A percentile compares a stretch with the other conserved stretches of the same genome.
Evolutionary conservation across 2,113 vertebrate species (phyloP).

Genomic region (Entelurus aequoreus): DNA sequence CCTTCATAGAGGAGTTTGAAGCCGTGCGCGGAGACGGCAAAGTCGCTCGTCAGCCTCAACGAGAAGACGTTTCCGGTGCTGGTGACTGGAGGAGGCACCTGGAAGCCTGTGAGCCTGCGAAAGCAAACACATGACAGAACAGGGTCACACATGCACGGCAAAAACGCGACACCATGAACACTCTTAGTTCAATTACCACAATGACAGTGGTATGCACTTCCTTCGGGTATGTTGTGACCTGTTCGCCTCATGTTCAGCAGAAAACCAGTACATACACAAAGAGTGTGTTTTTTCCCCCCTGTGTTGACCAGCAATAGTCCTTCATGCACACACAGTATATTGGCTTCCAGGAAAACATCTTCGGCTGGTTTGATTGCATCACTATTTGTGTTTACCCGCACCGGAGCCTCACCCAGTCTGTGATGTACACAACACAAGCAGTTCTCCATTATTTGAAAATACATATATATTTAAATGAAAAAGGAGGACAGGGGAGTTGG

Average conservation of each 20-base stretch:
- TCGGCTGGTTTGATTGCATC: slow-evolving; percentile 6
- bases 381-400: not conserved
- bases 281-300: no score
- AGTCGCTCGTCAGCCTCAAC: slow-evolving; percentile 67
- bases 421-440: slow-evolving; percentile 12
- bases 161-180: not conserved
- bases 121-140: slow-evolving; percentile 5
- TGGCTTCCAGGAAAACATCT: not conserved
- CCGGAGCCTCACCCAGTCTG: slow-evolving; percentile 7
- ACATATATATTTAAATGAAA: slow-evolving; percentile 10
- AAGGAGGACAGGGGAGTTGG: not conserved
- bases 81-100: slow-evolving; percentile 65
- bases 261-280: no score
- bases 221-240: not conserved
- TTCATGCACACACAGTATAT: not conserved
- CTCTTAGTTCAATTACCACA: not conserved
- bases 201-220: no score
- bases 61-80: slow-evolving; percentile 67
- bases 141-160: no score
- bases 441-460: slow-evolving; percentile 16
- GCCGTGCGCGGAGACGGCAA: slow-evolving; percentile 68
- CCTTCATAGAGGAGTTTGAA: slow-evolving; percentile 72
- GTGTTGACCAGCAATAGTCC: not conserved
- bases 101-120: slow-evolving; percentile 66
- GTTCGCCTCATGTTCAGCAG: not conserved